Percentiles rank a stretch among this genome's conserved stretches.
Evolutionary conservation across 2,888 invertebrate species (phyloP).

Genomic region (Drosophila emarginata): DNA sequence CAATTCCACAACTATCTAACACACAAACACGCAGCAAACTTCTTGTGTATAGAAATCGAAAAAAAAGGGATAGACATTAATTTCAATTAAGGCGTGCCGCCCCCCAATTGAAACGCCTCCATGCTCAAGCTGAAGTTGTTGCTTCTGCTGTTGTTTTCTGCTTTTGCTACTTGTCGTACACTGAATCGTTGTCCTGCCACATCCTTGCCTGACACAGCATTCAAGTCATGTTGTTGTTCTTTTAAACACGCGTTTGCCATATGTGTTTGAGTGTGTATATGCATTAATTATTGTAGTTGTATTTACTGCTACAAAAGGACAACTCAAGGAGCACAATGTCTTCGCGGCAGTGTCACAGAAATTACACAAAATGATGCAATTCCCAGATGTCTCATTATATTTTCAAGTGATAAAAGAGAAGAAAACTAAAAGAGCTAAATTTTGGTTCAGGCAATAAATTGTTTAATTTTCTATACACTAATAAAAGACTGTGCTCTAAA

Average conservation of each 20-base stretch:
- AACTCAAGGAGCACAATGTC: slow-evolving; percentile 63
- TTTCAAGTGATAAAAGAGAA: slow-evolving; percentile 39
- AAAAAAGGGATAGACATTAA: slow-evolving; percentile 72
- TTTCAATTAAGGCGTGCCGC: slow-evolving; percentile 70
- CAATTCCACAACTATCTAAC: slow-evolving; percentile 29
- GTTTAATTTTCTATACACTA: not conserved
- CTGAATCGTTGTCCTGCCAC: slow-evolving; percentile 21
- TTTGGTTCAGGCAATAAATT: not conserved
- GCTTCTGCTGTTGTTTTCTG: slow-evolving; percentile 1
- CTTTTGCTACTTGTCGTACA: slow-evolving; percentile 44
- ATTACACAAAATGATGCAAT: slow-evolving; percentile 66
- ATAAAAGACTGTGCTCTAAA: not conserved
- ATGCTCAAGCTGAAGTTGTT: slow-evolving; percentile 25
- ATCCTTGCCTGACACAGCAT: slow-evolving; percentile 26
- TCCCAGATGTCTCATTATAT: slow-evolving; percentile 75
- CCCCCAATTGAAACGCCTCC: slow-evolving; percentile 47
- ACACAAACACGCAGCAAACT: not conserved
- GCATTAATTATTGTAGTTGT: slow-evolving; percentile 76
- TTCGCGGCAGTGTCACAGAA: slow-evolving; percentile 40
- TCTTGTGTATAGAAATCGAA: slow-evolving; percentile 58
- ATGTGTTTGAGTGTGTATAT: slow-evolving; percentile 20
- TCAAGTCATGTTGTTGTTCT: slow-evolving; percentile 41
- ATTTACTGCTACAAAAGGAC: slow-evolving; percentile 55
- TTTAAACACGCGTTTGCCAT: slow-evolving; percentile 52
- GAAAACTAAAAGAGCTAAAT: not conserved